These are phyloP conservation scores for Semotilus atromaculatus DNA, from an alignment of 2,797 vertebrate genomes.

Conservation along the genomic window DNA sequence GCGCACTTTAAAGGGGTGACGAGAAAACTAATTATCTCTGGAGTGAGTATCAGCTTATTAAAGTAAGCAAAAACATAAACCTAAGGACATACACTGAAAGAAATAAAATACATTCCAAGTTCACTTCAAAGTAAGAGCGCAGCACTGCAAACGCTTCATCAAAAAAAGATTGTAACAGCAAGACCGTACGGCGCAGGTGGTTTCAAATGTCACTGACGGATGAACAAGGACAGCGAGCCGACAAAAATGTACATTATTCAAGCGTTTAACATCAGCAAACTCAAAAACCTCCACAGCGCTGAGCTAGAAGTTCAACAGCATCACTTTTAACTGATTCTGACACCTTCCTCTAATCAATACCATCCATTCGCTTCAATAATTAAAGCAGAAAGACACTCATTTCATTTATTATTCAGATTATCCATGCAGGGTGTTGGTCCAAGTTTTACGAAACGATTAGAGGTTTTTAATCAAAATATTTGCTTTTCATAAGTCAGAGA, in stretches of 20 bases:
- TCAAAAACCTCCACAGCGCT: not conserved
- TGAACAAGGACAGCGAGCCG: slow-evolving; percentile 28
- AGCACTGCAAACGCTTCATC: slow-evolving; percentile 1
- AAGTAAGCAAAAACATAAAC: slow-evolving; percentile 12
- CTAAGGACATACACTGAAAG: not conserved
- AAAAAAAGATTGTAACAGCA: slow-evolving; percentile 36
- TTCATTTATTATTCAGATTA: slow-evolving; percentile 53
- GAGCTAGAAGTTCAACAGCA: slow-evolving; percentile 17
- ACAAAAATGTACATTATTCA: slow-evolving; percentile 45
- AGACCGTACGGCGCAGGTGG: slow-evolving; percentile 16
- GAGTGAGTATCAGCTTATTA: slow-evolving; percentile 26
- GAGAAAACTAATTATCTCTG: slow-evolving; percentile 32
- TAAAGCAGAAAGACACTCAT: slow-evolving; percentile 42
- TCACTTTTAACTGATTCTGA: slow-evolving; percentile 44
- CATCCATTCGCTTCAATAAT: slow-evolving; percentile 36
- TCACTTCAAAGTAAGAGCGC: slow-evolving; percentile 16
- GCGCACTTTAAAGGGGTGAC: slow-evolving; percentile 24
- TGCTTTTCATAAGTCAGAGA: not conserved
- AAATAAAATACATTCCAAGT: slow-evolving; percentile 21
- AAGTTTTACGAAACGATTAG: not conserved
- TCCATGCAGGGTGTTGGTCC: slow-evolving; percentile 45
- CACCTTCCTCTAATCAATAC: slow-evolving; percentile 41
- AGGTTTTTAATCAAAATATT: slow-evolving; percentile 18
- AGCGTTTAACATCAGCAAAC: slow-evolving; percentile 40
- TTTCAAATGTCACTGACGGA: slow-evolving; percentile 47